Base-by-base conservation (phyloP, 2,888 invertebrate species). In the Tanypteryx hageni region DNA sequence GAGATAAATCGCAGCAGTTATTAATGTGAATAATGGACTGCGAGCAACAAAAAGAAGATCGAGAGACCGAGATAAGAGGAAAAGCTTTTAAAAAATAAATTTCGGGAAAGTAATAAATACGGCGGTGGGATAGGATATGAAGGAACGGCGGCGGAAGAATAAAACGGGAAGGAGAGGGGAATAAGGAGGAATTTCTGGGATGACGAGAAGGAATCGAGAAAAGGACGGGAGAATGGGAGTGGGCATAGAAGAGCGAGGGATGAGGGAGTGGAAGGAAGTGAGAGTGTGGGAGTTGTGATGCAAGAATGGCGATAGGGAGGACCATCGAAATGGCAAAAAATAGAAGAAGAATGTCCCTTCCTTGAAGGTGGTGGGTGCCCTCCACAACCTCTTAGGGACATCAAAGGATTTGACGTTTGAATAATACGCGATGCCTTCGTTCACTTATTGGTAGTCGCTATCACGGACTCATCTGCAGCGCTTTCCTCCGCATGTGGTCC, bases 361-460 rank as follows among this genome's bases (percentile, higher is more conserved):
- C 76, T 76, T 76, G n/a, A 22, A 76, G 22, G 10, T 7, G 22
- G 68, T 68, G 76, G 76, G 76, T 76, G 76, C 76, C 76, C 76
- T 76, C 76, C 76, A 7, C 22, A 27, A 18, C 76, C 76, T 76
- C 13, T 76, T 27, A 13, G 76, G 76, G 27, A 27, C 22, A 22
- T 27, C 13, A 22, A 76, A 76, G 27, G 76, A 76, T 76, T 76
- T 76, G 76, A 76, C 76, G 76, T 22, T 76, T 76, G 76, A 76
- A 76, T 76, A 76, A 76, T 76, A 76, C 76, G 8, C 22, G 76
- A 76, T 76, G 76, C 76, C 76, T 76, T 76, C 76, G 22, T 10
- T 76, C 76, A 27, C 76, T 76, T 76, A 76, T 76, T 76, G 76
- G 76, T 76, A 13, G 22, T 27, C 76, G 76, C 76, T 76, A 76